Evolutionary conservation across 2,797 vertebrate genomes (phyloP).

Genomic region (Iguana delicatissima): DNA sequence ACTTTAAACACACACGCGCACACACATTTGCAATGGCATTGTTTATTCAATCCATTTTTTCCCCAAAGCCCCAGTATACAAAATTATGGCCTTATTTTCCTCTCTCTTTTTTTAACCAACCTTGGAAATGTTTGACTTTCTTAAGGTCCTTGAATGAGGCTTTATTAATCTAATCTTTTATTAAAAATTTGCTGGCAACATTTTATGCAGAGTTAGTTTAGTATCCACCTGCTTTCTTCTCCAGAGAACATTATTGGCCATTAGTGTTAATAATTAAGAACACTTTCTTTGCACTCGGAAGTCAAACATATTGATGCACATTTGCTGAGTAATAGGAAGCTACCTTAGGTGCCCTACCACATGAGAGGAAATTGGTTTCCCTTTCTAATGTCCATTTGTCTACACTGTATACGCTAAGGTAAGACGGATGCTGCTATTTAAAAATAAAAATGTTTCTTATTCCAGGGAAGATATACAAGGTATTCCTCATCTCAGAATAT

Average conservation of each 20-base stretch:
- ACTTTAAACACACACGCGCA: no score
- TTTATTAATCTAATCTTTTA: conserved; percentile 30
- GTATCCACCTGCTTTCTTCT: conserved; percentile 1
- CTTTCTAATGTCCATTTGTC: conserved; percentile 20
- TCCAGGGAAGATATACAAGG: not conserved
- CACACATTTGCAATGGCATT: not conserved
- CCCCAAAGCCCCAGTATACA: not conserved
- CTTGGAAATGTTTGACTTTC: conserved; percentile 13
- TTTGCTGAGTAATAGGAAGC: not conserved
- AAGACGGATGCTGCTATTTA: not conserved
- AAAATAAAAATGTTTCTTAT: conserved; percentile 4
- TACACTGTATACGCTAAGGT: conserved; percentile 15
- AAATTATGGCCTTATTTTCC: not conserved
- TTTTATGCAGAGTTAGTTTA: conserved; percentile 20
- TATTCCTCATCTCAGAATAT: not conserved
- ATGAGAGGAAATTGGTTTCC: conserved; percentile 17
- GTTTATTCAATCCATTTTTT: not conserved
- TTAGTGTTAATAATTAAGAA: conserved; percentile 68
- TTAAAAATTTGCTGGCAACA: conserved; percentile 30
- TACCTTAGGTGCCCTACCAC: conserved; percentile 21
- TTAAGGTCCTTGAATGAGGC: not conserved
- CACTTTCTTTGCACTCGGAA: conserved; percentile 52
- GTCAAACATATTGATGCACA: conserved; percentile 31
- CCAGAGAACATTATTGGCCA: conserved; percentile 51
- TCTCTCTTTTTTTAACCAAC: not conserved